A percentile compares a stretch with the other conserved stretches of the same genome.
These are phyloP conservation scores for Cantharis rufa DNA, from an alignment of 2,888 invertebrate genomes.

Conservation along the genomic window DNA sequence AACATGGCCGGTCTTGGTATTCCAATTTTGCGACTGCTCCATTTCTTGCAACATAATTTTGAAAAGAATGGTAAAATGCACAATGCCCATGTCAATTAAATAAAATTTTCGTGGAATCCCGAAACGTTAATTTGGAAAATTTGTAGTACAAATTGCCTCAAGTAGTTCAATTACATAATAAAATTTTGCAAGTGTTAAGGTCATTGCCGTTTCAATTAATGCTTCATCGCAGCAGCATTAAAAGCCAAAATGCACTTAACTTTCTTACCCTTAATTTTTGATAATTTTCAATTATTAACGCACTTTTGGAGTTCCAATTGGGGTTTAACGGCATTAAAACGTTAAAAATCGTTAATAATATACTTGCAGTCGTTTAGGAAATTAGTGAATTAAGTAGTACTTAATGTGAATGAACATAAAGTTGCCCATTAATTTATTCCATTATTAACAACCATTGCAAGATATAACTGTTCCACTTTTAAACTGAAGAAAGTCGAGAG, in stretches of 20 bases:
- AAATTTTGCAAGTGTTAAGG: not conserved
- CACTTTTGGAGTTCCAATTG: not conserved
- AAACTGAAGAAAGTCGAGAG: constrained; percentile 42
- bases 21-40: too few species aligned
- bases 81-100: not conserved
- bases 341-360: not conserved
- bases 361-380: not conserved
- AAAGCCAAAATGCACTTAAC: not conserved
- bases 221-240: not conserved
- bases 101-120: not conserved
- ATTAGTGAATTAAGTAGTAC: not conserved
- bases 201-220: not conserved
- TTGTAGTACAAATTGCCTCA: not conserved
- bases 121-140: not conserved
- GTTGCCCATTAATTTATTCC: constrained; percentile 8
- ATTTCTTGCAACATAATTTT: not conserved
- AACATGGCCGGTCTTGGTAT: too few species aligned
- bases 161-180: not conserved
- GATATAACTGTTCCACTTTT: constrained; percentile 41
- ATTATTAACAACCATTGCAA: constrained; percentile 23
- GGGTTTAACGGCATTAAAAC: not conserved
- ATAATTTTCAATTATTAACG: not conserved
- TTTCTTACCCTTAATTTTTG: not conserved
- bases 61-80: not conserved
- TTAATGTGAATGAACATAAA: constrained; percentile 4